Conservation (phyloP, 2,113 vertebrate genomes). For the Indicator indicator region DNA sequence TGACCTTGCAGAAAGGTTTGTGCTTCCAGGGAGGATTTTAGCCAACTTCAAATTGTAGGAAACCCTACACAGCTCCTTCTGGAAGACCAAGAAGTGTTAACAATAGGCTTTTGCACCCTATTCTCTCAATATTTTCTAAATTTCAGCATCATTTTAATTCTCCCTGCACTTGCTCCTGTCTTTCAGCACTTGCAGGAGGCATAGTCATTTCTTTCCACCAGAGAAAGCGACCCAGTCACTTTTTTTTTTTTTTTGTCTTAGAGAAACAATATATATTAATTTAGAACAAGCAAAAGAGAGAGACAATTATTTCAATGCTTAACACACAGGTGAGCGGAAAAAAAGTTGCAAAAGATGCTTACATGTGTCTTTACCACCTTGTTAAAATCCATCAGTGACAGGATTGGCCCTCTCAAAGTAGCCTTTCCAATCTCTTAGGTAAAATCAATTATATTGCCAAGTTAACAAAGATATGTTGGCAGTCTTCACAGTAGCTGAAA, state of each 20-base stretch:
- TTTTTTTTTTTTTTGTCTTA: not conserved
- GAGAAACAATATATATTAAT: not conserved
- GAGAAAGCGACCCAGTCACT: not conserved
- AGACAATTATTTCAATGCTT: not conserved
- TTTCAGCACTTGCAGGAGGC: not conserved
- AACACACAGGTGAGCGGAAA: not conserved
- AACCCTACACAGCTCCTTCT: not conserved
- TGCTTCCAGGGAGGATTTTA: not conserved
- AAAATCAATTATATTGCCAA: not conserved
- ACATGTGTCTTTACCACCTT: not conserved
- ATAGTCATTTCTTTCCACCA: not conserved
- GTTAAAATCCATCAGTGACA: not conserved
- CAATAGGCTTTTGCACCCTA: accelerated
- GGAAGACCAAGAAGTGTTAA: not conserved
- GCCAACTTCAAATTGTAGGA: not conserved
- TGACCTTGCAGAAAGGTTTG: not conserved
- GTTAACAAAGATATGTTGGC: not conserved
- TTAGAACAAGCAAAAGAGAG: not conserved
- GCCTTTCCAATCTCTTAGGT: not conserved
- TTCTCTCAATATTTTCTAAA: not conserved
- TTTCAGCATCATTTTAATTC: not conserved
- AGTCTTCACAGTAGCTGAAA: not conserved
- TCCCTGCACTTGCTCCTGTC: not conserved
- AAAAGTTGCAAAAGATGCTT: not conserved
- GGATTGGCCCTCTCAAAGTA: not conserved